Evolutionary conservation across 2,797 vertebrate species (phyloP).

Genomic region (Myotis findleyi): DNA sequence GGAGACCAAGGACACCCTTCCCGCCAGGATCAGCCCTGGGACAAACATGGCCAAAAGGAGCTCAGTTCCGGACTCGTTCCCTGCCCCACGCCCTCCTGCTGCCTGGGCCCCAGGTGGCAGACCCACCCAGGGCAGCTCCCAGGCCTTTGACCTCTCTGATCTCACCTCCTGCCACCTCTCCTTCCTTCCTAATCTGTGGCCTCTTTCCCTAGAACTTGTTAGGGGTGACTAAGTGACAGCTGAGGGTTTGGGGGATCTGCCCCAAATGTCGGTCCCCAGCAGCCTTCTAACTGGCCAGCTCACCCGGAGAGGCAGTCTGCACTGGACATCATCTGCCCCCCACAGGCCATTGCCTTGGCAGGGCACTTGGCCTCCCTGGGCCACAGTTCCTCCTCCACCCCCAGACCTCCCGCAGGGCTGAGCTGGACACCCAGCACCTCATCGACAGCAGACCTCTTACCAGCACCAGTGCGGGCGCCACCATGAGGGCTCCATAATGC

Average conservation of each 20-base stretch:
- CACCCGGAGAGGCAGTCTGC: background rate
- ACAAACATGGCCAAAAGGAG: background rate
- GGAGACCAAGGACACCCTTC: background rate
- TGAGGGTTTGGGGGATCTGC: background rate
- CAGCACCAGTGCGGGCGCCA: background rate
- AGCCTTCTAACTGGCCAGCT: background rate
- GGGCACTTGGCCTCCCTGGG: background rate
- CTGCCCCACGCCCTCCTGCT: background rate
- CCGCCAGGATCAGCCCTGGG: background rate
- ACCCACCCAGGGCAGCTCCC: accelerated
- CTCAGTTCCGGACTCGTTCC: background rate
- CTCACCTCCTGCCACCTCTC: background rate
- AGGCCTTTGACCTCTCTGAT: background rate
- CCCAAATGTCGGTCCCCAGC: background rate
- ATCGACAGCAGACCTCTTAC: background rate
- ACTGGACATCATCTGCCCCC: background rate
- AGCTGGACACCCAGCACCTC: too few species aligned
- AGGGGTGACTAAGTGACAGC: background rate
- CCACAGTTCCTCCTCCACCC: background rate
- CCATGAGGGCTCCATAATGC: background rate
- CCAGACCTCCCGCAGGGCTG: background rate
- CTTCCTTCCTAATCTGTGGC: background rate
- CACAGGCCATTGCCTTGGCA: background rate
- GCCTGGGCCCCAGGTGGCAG: accelerated
- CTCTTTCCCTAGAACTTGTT: background rate